phyloP scores from a whole-genome alignment of 53 echinoderm and acorn worm genomes.

The Zoroaster sp. region DNA sequence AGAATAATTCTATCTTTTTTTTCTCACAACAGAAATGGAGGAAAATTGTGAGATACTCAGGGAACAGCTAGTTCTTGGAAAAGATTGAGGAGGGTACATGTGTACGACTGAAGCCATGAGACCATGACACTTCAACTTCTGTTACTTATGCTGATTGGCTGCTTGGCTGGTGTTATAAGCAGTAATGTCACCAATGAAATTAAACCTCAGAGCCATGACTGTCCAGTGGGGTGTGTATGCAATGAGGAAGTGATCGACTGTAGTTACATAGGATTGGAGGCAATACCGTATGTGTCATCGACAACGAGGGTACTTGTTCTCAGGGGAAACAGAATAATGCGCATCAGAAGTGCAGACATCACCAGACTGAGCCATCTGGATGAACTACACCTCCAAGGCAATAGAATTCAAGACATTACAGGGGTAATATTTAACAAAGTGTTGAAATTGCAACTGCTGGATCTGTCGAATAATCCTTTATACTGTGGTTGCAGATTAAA shows the following conservation, averaged over 20 bases:
- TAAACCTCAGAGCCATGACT: background rate
- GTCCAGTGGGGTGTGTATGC: conserved; percentile 39
- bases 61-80: background rate
- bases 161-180: background rate
- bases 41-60: background rate
- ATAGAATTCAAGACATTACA: conserved; percentile 22
- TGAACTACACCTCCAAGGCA: conserved; percentile 47
- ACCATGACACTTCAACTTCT: conserved; percentile 22
- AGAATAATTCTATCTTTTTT: background rate
- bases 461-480: conserved; percentile 58
- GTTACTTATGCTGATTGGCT: conserved; percentile 43
- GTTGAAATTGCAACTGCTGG: conserved; percentile 25
- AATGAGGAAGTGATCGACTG: conserved; percentile 31
- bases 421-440: background rate
- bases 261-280: background rate
- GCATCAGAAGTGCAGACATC: background rate
- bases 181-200: background rate
- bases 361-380: background rate
- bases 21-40: background rate
- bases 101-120: background rate
- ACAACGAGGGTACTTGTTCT: conserved; percentile 36
- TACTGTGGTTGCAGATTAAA: conserved; percentile 63
- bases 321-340: conserved; percentile 10
- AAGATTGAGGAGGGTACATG: background rate
- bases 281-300: conserved; percentile 35